A percentile compares a stretch with the other conserved stretches of the same genome.
phyloP scores from a whole-genome alignment of 2,797 vertebrate genomes.

The Amniataba percoides region DNA sequence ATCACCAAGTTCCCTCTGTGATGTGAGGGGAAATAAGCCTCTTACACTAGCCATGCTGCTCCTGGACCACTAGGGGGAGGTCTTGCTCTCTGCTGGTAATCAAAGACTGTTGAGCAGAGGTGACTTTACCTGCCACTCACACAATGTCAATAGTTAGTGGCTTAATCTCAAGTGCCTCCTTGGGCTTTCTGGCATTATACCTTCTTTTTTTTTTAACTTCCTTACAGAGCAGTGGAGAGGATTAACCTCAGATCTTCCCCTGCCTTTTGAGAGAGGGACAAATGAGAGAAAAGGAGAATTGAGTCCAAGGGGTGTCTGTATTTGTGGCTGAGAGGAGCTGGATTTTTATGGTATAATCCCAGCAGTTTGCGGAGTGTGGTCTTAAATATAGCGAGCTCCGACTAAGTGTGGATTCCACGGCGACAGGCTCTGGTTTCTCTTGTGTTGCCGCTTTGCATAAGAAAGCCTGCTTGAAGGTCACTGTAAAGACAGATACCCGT shows the following conservation, averaged over 20 bases:
- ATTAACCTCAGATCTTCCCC: conserved; percentile 66
- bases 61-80: conserved; percentile 69
- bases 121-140: conserved; percentile 78
- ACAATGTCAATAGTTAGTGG: conserved; percentile 68
- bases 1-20: background rate
- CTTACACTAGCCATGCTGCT: background rate
- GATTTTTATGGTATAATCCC: conserved; percentile 44
- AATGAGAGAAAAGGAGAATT: conserved; percentile 31
- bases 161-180: conserved; percentile 69
- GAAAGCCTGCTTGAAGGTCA: conserved; percentile 49
- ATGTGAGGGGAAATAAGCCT: background rate
- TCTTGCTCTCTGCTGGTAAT: conserved; percentile 61
- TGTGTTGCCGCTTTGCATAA: background rate
- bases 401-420: conserved; percentile 9
- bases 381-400: conserved; percentile 12
- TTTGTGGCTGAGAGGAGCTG: conserved; percentile 42
- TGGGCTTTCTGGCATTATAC: conserved; percentile 62
- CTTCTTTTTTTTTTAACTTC: conserved; percentile 9
- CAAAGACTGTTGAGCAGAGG: conserved; percentile 33
- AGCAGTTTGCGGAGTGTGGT: conserved; percentile 23
- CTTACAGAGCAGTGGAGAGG: conserved; percentile 50
- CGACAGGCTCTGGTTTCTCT: background rate
- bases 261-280: conserved; percentile 49
- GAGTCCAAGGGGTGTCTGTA: conserved; percentile 37
- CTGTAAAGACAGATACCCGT: background rate